Base-by-base conservation (phyloP, 2,113 vertebrate genomes). In the Silurus glanis region DNA sequence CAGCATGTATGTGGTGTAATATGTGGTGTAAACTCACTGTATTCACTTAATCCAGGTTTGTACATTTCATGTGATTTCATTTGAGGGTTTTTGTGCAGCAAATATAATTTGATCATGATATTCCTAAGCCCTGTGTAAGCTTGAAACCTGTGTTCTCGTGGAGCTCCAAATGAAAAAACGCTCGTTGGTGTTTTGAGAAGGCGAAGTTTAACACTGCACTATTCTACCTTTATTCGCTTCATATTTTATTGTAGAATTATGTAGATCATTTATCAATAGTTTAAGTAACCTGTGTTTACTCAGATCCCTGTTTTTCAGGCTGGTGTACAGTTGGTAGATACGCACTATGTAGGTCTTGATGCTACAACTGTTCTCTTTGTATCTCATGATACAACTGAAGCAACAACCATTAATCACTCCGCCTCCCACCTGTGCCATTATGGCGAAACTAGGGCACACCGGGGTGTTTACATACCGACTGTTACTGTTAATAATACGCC, bases 391-490 rank as follows among this genome's bases (percentile, higher is more conserved):
- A 90, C 91, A 93, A 88, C 84, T 83, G 90, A 91, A 89, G 86
- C 83, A 89, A 90, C 91, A 88, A 88, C 93, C 93, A 93, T 95
- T 95, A 93, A 94, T 94, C 93, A 86, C 80, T 83, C 84, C 21
- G 37, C 84, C 62, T 80, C 84, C 84, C 75, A 67, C 74, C 75
- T 85, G 74, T 59, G 53, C 84, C 90, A 90, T 92, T 90, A 89
- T 88, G 82, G 89, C 75, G 91, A 92, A 95, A 93, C 89, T 93
- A 89, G 93, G 94, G 88, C 94, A 92, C 93, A 93, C 92, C 91
- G 93, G 92, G 91, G 93, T 92, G 92, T 92, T 93, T 88, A 92
- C 83, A 80, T 80, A 82, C 69, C 61, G 13, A 53, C 69, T 59
- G 55, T 47, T 67, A 53, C 56, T 53, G 85, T 21, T 75, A 83